These are phyloP conservation scores for Coecobrya sp. DNA, from an alignment of 2,888 invertebrate species.

Conservation along the genomic window DNA sequence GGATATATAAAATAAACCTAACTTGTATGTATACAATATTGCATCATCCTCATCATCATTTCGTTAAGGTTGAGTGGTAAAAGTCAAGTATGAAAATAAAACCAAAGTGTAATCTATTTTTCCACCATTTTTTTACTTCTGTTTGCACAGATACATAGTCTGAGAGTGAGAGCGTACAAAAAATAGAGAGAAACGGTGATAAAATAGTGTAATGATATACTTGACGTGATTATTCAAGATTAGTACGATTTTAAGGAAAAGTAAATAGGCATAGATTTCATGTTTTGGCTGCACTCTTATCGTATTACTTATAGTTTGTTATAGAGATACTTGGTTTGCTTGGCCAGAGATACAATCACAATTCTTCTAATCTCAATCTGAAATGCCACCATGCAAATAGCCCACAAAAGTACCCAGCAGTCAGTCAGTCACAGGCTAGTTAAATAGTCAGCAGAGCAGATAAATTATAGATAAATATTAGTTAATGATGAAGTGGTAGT, in stretches of 20 bases:
- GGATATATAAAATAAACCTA: background rate
- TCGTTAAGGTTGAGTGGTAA: conserved; percentile 8
- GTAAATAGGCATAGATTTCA: background rate
- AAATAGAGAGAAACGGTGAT: background rate
- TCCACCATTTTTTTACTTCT: background rate
- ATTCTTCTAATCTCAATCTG: background rate
- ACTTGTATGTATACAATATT: background rate
- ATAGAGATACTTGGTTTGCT: background rate
- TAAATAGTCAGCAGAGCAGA: background rate
- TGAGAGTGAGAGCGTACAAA: background rate
- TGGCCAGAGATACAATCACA: background rate
- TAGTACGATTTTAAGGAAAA: background rate
- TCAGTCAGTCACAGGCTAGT: background rate
- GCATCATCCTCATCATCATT: conserved; percentile 11
- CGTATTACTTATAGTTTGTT: background rate
- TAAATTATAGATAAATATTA: conserved; percentile 19
- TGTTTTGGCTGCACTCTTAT: conserved; percentile 3
- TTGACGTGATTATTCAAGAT: background rate
- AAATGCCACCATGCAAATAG: background rate
- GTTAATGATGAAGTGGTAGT: background rate
- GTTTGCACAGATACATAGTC: background rate
- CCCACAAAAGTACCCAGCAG: background rate
- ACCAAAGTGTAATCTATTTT: background rate
- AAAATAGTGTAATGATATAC: background rate
- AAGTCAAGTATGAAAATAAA: conserved; percentile 6